phyloP scores from a whole-genome alignment of 2,113 vertebrate species.

The Hymenochirus boettgeri region DNA sequence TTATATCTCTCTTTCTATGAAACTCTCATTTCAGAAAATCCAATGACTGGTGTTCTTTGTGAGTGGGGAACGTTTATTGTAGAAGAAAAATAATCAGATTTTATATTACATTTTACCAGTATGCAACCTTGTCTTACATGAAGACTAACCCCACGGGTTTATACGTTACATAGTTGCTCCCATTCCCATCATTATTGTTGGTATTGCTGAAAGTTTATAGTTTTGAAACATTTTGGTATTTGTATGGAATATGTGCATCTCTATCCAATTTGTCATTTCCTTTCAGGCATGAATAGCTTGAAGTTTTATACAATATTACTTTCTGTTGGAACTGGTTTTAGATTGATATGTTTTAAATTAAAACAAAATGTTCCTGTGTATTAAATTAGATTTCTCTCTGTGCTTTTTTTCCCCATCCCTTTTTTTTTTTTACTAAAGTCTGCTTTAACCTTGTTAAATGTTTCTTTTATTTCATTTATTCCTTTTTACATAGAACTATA shows the following conservation, averaged over 20 bases:
- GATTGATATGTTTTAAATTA: conserved; percentile 25
- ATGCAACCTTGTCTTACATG: too few relatives aligned
- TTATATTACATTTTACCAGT: too few relatives aligned
- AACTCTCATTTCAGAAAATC: too few relatives aligned
- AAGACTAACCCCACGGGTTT: neutral
- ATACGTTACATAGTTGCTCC: neutral
- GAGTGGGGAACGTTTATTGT: too few relatives aligned
- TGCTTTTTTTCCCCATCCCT: too few relatives aligned
- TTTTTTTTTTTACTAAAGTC: too few relatives aligned
- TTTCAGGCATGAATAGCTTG: conserved; percentile 15
- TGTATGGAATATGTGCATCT: conserved; percentile 11
- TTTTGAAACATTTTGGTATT: conserved; percentile 20
- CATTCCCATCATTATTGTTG: conserved; percentile 7
- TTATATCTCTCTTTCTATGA: too few relatives aligned
- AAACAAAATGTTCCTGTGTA: conserved; percentile 28
- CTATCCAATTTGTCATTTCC: conserved; percentile 30
- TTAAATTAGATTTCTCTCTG: neutral
- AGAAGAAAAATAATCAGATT: too few relatives aligned
- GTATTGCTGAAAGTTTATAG: conserved; percentile 13
- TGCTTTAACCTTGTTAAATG: too few relatives aligned
- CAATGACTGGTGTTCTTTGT: too few relatives aligned
- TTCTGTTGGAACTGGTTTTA: conserved; percentile 17
- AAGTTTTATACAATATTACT: conserved; percentile 22
- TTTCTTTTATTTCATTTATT: too few relatives aligned
- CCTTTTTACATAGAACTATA: too few relatives aligned